Evolutionary conservation across 2,113 vertebrate species (phyloP).

Genomic region (Carollia perspicillata): DNA sequence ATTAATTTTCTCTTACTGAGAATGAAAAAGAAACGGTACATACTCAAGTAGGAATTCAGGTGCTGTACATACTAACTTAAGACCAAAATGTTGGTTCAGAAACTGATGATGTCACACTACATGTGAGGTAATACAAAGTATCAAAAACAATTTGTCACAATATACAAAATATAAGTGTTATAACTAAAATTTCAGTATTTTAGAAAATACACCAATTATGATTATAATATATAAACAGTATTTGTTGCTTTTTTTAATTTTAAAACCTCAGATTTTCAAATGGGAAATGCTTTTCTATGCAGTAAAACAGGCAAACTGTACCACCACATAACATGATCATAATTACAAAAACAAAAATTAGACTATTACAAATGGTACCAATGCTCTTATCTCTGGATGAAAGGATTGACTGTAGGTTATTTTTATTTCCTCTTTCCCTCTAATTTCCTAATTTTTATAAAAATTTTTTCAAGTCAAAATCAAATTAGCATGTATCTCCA

Average conservation of each 20-base stretch:
- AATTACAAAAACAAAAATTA: slow-evolving; percentile 1
- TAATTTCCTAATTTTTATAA: slow-evolving; percentile 5
- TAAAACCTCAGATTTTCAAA: slow-evolving; percentile 26
- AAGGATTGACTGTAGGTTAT: neutral
- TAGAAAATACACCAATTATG: neutral
- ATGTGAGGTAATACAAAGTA: neutral
- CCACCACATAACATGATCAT: neutral
- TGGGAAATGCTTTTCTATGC: neutral
- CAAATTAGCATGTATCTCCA: slow-evolving; percentile 15
- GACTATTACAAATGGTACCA: slow-evolving; percentile 19
- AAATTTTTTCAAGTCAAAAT: slow-evolving; percentile 24
- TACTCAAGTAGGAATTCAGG: neutral
- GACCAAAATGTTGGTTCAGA: neutral
- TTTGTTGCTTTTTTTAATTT: neutral
- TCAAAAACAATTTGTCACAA: neutral
- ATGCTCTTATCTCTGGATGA: neutral
- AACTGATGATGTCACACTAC: neutral
- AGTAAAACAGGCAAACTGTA: neutral
- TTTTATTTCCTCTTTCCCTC: neutral
- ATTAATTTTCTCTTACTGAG: slow-evolving; percentile 7
- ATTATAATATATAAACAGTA: neutral
- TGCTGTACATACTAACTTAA: neutral
- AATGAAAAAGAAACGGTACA: slow-evolving; percentile 15
- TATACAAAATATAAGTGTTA: neutral
- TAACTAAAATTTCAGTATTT: neutral